Evolutionary conservation across 64 coral and sea anemone genomes (phyloP), one percentile per base, ranked within the genome.

Genomic region (Stichodactyla helianthus): DNA sequence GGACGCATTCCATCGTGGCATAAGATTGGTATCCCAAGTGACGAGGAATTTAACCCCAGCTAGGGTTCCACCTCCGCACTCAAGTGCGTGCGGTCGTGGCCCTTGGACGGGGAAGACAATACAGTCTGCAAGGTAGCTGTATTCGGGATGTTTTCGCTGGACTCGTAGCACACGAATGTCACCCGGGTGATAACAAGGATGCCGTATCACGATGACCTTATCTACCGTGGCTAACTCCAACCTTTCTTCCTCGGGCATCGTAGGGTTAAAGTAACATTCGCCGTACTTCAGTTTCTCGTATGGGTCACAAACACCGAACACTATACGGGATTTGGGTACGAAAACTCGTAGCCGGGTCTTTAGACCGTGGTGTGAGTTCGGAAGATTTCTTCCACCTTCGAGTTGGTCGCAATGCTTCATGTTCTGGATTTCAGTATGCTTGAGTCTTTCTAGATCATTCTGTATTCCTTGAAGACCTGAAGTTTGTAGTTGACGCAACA

Each of bases 231-330:
- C 35, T 44, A 93, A 96, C 18, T 85, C 88, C 50, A 10, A 59
- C 25, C 25, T 27, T 56, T n/a, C 56, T 16, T 96, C 88, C 13
- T 88, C 77, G 13, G 51, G 4, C 17, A 85, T 71, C 6, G 88
- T 93, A 26, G 94, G 94, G 6, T 81, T 76, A 52, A 93, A 96
- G 56, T 93, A 96, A 71, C 94, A 96, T 11, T 96, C 91, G 19
- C 84, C 94, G 20, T 88, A 56, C 5, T 59, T 25, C 80, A 96
- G 80, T 10, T 80, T 82, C 17, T 85, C n/a, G 76, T 93, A 88
- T 17, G 94, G 94, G 26, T 96, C 94, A 61, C 85, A 84, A 13
- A 96, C 94, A 50, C 91, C 94, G 60, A 93, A 93, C 15, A 93
- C 94, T 35, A 90, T 54, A 58, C 94, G 88, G 12, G 94, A 89